Conservation (phyloP, 92 coral and sea anemone species). For the Zoanthus solanderi region DNA sequence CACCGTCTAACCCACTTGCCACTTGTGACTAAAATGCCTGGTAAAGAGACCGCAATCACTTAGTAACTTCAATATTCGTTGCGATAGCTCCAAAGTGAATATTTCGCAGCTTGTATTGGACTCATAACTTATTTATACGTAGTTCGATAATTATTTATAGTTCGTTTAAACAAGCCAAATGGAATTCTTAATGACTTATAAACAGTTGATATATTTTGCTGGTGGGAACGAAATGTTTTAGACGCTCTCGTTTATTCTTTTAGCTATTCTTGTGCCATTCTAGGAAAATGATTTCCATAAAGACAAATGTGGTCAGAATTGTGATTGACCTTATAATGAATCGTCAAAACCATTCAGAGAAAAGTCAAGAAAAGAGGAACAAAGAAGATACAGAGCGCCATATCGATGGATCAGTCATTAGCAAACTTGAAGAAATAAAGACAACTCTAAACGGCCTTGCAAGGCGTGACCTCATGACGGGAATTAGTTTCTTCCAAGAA, state of each 20-base stretch:
- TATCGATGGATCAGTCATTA: background rate
- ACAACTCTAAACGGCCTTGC: constrained; percentile 13
- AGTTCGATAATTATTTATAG: constrained; percentile 15
- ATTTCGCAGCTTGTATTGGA: constrained; percentile 16
- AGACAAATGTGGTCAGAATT: background rate
- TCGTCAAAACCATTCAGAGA: background rate
- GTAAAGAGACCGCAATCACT: background rate
- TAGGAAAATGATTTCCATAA: background rate
- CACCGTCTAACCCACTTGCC: background rate
- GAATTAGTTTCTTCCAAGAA: constrained; percentile 10
- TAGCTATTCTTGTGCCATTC: background rate
- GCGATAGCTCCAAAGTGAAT: background rate
- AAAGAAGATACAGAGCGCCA: background rate
- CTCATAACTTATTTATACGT: constrained; percentile 35
- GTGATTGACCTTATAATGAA: background rate
- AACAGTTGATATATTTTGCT: background rate
- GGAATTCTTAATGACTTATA: background rate
- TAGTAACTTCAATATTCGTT: constrained; percentile 14
- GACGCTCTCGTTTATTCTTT: background rate
- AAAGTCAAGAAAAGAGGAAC: background rate
- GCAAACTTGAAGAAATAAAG: constrained; percentile 2
- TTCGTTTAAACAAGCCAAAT: background rate
- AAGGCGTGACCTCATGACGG: constrained; percentile 21
- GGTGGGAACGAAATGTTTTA: background rate
- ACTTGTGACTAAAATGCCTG: background rate